Evolutionary conservation across 2,797 vertebrate genomes (phyloP), one percentile per base, ranked within the genome.

Genomic region (Crocodylus rhombifer): DNA sequence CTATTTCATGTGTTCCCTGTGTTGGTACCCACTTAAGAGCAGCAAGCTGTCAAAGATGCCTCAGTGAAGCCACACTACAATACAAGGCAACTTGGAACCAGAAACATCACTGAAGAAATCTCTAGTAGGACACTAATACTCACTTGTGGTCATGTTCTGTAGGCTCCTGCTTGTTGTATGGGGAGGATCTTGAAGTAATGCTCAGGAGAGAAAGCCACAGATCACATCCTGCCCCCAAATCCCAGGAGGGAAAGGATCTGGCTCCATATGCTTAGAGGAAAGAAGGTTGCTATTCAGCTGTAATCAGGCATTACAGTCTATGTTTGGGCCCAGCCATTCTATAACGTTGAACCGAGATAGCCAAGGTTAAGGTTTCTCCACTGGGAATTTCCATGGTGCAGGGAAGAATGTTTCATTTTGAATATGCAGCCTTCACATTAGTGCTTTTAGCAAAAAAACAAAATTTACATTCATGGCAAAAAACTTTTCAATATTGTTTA

Each of bases 231-330:
- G 71, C 88, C 90, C 90, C 82, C 94, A 86, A 57, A 84, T 94
- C 92, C 86, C 80, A 56, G 4, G 89, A 83, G 82, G 62, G 84
- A 90, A 86, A 20, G 91, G 92, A 87, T 93, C 93, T 79, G 89
- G 79, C 75, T 58, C 91, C 80, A 74, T 60, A 82, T 58, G 81
- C 14, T 96, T 92, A 92, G 93, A 94, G 80, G 88, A 93, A 93
- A 92, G 92, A 93, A 91, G 84, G 87, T 94, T 92, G 86, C 94
- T 93, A 85, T 95, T 95, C 94, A 95, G 89, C 77, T 84, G 81
- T 89, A 86, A 77, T 92, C 92, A 94, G 87, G 93, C 30, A 57
- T 15, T 51, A 84, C 76, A 87, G 57, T 84, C 56, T 28, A 82
- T 81, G 64, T 61, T 82, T 30, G 63, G 88, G 91, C 76, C 85